A percentile compares a stretch with the other conserved stretches of the same genome.
phyloP scores from a whole-genome alignment of 2,113 vertebrate species.

The Bolborhynchus lineola region DNA sequence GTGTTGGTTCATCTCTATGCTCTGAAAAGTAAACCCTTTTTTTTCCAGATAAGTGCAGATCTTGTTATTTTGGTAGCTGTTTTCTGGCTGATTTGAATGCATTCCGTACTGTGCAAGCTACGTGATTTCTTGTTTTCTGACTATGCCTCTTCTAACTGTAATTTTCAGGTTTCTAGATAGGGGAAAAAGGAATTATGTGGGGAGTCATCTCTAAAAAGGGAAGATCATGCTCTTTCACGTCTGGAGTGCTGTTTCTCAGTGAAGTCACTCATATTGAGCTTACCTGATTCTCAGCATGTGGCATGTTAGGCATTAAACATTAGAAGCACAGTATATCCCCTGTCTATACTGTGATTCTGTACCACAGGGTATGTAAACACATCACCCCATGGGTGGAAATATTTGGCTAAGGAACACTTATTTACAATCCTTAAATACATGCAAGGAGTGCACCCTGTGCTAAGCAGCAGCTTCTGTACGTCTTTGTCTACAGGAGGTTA shows the following conservation, averaged over 20 bases:
- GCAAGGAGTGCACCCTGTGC: neutral
- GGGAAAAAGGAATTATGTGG: neutral
- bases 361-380: conserved; percentile 30
- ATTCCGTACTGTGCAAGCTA: neutral
- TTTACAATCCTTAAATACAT: neutral
- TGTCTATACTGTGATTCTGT: neutral
- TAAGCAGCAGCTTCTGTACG: neutral
- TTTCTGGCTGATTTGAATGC: neutral
- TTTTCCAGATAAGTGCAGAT: neutral
- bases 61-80: neutral
- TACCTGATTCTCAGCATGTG: conserved; percentile 6
- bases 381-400: conserved; percentile 23
- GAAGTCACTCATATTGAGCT: neutral
- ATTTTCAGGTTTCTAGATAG: neutral
- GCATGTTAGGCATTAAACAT: neutral
- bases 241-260: neutral
- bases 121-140: neutral
- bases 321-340: neutral
- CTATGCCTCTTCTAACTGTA: neutral
- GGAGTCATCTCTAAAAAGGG: neutral
- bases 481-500: neutral
- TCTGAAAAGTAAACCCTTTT: neutral
- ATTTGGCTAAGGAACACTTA: neutral
- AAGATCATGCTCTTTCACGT: neutral
- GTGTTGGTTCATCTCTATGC: neutral